phyloP scores from a whole-genome alignment of 2,888 invertebrate genomes.

The Idaea dimidiata region DNA sequence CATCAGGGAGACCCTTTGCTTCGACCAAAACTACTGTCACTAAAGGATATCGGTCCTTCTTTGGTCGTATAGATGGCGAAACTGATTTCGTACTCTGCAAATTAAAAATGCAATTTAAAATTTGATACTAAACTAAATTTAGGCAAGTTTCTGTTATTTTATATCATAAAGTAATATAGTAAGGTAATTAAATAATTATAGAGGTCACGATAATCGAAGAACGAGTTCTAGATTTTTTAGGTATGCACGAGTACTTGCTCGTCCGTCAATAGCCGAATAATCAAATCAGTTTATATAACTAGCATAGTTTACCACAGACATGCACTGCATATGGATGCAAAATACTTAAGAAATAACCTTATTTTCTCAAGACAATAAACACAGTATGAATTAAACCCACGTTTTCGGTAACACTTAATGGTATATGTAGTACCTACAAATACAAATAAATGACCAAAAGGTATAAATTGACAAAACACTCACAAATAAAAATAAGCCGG shows the following conservation, averaged over 20 bases:
- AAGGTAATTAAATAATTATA: background rate
- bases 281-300: too few relatives aligned
- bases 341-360: too few relatives aligned
- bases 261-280: too few relatives aligned
- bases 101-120: background rate
- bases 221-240: background rate
- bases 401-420: background rate
- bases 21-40: conserved; percentile 61
- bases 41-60: conserved; percentile 27
- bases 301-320: too few relatives aligned
- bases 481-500: conserved; percentile 4
- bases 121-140: background rate
- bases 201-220: background rate
- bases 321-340: too few relatives aligned
- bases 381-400: background rate
- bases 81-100: background rate
- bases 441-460: background rate
- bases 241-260: background rate
- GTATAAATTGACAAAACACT: background rate
- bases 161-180: background rate
- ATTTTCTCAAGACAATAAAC: background rate
- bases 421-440: background rate
- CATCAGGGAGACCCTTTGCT: conserved; percentile 57
- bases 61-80: background rate
- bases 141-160: background rate